Percentiles rank a stretch among this genome's conserved stretches.
These are phyloP conservation scores for Alosa alosa DNA, from an alignment of 2,113 vertebrate genomes.

Conservation along the genomic window DNA sequence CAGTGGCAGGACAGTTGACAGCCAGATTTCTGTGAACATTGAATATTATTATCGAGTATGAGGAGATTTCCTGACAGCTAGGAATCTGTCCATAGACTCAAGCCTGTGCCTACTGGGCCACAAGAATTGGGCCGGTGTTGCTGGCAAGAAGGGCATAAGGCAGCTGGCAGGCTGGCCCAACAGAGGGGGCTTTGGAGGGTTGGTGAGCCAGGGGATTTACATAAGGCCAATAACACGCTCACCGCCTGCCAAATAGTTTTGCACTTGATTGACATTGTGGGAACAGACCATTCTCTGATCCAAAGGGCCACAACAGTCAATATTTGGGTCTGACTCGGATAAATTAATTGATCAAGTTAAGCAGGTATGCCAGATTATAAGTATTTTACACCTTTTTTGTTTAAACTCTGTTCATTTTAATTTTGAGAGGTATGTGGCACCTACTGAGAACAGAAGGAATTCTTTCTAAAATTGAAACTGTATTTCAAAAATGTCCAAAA, in stretches of 20 bases:
- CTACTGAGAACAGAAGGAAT: neutral
- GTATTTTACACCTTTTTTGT: neutral
- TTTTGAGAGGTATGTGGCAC: neutral
- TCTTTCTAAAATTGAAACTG: neutral
- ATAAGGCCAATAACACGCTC: neutral
- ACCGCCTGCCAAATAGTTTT: neutral
- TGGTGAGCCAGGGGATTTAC: neutral
- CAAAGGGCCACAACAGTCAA: neutral
- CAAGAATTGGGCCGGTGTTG: conserved; percentile 10
- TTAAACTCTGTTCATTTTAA: neutral
- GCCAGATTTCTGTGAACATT: conserved; percentile 6
- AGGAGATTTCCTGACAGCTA: conserved; percentile 22
- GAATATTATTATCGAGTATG: conserved; percentile 23
- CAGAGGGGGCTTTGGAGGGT: neutral
- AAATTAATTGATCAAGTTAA: neutral
- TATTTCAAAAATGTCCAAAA: neutral
- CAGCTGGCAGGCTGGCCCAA: neutral
- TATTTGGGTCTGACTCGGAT: neutral
- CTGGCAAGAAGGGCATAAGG: conserved; percentile 14
- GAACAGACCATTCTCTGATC: neutral
- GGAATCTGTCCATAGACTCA: conserved; percentile 15
- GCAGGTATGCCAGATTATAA: neutral
- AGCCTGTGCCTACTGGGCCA: conserved; percentile 18
- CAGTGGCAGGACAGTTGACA: neutral
- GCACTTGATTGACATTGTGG: conserved; percentile 3